Conservation (phyloP, 2,113 vertebrate genomes). For the Pedionomus torquatus region DNA sequence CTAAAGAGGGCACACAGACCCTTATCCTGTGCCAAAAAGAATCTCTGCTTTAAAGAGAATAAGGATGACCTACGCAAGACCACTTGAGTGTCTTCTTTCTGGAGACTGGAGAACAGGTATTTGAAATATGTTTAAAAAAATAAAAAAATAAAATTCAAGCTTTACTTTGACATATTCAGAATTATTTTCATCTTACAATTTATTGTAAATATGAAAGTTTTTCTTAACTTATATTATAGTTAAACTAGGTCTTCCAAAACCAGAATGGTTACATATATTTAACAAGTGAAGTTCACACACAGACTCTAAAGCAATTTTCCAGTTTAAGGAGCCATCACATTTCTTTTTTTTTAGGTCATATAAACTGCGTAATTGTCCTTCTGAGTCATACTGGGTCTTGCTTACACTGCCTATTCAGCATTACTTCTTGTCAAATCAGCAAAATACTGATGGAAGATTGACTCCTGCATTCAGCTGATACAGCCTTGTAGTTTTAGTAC, state of each 20-base stretch:
- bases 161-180: background rate
- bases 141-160: background rate
- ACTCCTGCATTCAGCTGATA: background rate
- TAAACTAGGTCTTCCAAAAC: background rate
- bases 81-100: background rate
- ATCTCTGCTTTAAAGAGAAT: background rate
- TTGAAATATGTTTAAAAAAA: background rate
- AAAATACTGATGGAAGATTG: background rate
- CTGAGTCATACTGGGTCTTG: background rate
- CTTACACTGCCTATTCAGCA: background rate
- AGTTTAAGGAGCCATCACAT: background rate
- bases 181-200: background rate
- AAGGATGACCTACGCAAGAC: background rate
- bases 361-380: slow-evolving; percentile 5
- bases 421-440: slow-evolving; percentile 17
- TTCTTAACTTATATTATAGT: background rate
- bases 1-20: background rate
- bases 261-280: background rate
- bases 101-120: background rate
- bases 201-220: background rate
- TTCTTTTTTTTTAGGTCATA: slow-evolving; percentile 8
- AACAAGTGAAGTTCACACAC: background rate
- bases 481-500: background rate
- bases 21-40: background rate
- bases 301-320: background rate